Percentiles rank a stretch among this genome's conserved stretches.
Conservation (phyloP, 2,113 vertebrate species). For the Columba janthina region DNA sequence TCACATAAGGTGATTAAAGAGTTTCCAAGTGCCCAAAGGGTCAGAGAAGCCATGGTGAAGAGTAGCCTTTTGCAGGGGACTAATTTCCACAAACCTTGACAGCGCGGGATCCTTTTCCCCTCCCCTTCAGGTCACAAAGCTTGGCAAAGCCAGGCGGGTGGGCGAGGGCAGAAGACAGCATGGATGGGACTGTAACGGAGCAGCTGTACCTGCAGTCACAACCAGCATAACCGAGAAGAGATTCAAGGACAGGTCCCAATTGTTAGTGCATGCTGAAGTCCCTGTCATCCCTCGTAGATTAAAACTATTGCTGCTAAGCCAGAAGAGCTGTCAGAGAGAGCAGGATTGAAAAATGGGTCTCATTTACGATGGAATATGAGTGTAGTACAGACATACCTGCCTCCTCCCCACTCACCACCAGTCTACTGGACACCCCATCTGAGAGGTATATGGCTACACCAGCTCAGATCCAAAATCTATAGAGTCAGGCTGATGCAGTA, state of each 20-base stretch:
- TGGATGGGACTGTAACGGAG: not conserved
- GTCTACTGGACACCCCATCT: not conserved
- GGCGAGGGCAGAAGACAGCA: fast-evolving
- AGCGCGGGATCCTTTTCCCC: not conserved
- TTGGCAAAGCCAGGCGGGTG: fast-evolving
- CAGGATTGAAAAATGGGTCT: not conserved
- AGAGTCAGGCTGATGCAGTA: not conserved
- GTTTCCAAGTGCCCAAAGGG: not conserved
- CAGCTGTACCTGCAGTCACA: not conserved
- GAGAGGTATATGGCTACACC: not conserved
- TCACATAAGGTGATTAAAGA: not conserved
- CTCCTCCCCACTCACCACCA: no score
- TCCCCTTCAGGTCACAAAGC: not conserved
- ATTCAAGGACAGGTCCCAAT: not conserved
- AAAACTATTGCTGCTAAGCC: not conserved
- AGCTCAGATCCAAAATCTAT: not conserved
- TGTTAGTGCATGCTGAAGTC: not conserved
- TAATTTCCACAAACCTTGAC: not conserved
- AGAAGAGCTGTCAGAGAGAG: not conserved
- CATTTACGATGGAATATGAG: not conserved
- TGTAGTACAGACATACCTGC: not conserved
- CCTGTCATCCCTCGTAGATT: not conserved
- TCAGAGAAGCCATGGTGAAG: not conserved
- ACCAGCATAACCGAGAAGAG: not conserved
- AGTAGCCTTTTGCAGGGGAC: not conserved